These are phyloP conservation scores for Bombus ignitus DNA, from an alignment of 1,140 invertebrate species.

Conservation along the genomic window DNA sequence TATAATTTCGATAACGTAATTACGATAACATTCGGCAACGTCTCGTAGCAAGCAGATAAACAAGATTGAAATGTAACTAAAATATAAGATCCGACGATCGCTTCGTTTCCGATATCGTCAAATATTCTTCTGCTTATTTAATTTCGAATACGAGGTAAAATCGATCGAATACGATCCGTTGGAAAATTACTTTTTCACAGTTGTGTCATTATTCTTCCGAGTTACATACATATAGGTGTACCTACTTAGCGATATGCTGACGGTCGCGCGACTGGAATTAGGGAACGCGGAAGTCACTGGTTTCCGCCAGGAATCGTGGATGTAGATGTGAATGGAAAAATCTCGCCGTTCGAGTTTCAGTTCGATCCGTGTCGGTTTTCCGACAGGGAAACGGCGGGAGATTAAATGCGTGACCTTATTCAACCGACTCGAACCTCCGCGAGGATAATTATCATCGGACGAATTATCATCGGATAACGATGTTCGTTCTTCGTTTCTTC, in stretches of 20 bases:
- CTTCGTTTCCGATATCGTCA: not conserved
- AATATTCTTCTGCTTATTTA: not conserved
- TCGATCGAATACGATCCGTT: not conserved
- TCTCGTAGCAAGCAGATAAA: not conserved
- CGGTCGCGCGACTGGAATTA: constrained; percentile 17
- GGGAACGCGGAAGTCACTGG: constrained; percentile 14
- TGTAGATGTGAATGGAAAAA: constrained; percentile 15
- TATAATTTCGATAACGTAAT: no score
- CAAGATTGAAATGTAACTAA: not conserved
- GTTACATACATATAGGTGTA: not conserved
- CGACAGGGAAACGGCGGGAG: not conserved
- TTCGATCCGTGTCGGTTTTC: not conserved
- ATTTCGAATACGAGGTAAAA: no score
- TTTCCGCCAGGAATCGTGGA: not conserved
- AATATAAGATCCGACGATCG: no score
- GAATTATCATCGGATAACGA: not conserved
- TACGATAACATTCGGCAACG: no score
- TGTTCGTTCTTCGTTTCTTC: not conserved
- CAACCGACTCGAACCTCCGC: not conserved
- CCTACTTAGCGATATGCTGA: constrained; percentile 14
- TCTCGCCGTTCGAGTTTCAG: not conserved
- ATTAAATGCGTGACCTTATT: constrained; percentile 18
- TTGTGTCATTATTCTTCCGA: not conserved
- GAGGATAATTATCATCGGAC: not conserved
- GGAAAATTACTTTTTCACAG: not conserved